phyloP scores from a whole-genome alignment of 2,797 vertebrate genomes.

The Valencia hispanica region DNA sequence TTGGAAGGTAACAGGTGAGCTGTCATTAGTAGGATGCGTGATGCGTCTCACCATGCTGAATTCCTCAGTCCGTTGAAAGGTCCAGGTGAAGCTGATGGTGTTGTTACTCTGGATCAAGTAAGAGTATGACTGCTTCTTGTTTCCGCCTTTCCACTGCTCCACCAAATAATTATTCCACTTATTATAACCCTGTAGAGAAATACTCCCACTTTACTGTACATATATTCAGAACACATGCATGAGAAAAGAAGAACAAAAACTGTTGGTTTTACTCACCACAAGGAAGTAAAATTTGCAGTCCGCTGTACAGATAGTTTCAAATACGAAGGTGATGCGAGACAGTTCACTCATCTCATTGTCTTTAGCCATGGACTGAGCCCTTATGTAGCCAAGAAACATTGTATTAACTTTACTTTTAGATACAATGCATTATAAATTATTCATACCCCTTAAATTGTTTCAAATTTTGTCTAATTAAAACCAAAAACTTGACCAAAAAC shows the following conservation, averaged over 20 bases:
- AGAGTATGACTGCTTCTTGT: constrained; percentile 91
- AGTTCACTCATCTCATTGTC: constrained; percentile 83
- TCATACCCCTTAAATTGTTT: neutral
- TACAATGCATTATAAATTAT: neutral
- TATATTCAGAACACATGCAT: neutral
- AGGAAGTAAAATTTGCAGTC: constrained; percentile 91
- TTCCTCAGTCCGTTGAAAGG: constrained; percentile 86
- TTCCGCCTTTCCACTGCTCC: constrained; percentile 89
- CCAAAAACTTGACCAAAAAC: neutral
- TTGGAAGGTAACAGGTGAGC: neutral
- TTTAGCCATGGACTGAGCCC: constrained; percentile 77
- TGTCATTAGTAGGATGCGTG: neutral
- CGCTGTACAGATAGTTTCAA: constrained; percentile 88
- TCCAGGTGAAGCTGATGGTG: constrained; percentile 92
- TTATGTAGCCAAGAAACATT: constrained; percentile 55
- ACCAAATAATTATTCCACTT: constrained; percentile 84
- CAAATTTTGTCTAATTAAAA: neutral
- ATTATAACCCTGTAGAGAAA: constrained; percentile 81
- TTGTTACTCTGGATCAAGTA: constrained; percentile 87
- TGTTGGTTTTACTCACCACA: constrained; percentile 86
- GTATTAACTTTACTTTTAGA: neutral
- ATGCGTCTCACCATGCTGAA: constrained; percentile 55
- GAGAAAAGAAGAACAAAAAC: neutral
- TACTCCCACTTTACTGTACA: neutral
- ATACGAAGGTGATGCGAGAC: constrained; percentile 91